Conservation (phyloP, 23 tunicate species). For the Trididemnum miniatum region DNA sequence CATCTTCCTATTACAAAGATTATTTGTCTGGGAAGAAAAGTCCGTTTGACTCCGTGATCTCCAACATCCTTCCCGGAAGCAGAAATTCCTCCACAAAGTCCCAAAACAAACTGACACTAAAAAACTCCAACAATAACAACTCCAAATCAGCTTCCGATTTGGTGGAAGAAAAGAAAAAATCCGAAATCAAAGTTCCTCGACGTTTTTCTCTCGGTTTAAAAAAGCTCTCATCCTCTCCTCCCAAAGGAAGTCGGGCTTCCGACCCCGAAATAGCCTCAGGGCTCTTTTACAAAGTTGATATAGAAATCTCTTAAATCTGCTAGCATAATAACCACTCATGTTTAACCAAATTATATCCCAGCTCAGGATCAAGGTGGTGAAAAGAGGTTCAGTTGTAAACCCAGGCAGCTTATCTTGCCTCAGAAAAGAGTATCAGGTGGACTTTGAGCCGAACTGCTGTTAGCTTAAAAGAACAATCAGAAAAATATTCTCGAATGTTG, state of each 20-base stretch:
- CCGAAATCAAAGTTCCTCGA: background rate
- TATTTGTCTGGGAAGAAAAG: constrained; percentile 6
- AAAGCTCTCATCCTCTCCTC: background rate
- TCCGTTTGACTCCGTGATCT: constrained; percentile 26
- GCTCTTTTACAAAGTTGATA: background rate
- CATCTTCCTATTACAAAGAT: constrained; percentile 50
- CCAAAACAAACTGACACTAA: background rate
- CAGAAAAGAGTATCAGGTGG: too few species aligned
- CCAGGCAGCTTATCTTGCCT: too few species aligned
- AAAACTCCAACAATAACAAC: constrained; percentile 37
- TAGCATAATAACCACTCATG: too few species aligned
- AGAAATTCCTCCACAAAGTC: background rate
- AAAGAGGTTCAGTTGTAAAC: too few species aligned
- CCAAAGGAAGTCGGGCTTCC: background rate
- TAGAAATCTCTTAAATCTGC: background rate
- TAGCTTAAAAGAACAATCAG: too few species aligned
- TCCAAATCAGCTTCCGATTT: background rate
- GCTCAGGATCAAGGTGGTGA: too few species aligned
- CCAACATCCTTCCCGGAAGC: constrained; percentile 34
- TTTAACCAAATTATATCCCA: too few species aligned
- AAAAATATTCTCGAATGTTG: too few species aligned
- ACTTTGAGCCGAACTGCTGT: too few species aligned
- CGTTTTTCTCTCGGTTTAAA: constrained; percentile 29
- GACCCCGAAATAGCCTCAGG: background rate
- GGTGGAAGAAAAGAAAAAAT: background rate